Evolutionary conservation across 1,140 invertebrate species (phyloP).

Genomic region (Cephus cinctus): DNA sequence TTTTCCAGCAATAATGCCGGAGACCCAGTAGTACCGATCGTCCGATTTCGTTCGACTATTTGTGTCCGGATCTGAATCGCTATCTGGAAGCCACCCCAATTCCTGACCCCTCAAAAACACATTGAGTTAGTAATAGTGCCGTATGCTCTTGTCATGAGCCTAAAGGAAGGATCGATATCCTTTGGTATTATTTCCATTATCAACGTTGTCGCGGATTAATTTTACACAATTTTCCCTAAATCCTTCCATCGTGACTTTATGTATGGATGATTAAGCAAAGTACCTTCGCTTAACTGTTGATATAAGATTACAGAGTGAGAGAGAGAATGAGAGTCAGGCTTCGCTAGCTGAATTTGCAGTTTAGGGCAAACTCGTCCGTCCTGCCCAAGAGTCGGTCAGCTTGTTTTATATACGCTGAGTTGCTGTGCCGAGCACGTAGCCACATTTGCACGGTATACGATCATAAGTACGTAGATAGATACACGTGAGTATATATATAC

Average conservation of each 20-base stretch:
- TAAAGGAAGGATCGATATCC: no score
- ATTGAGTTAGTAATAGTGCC: no score
- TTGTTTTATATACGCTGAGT: conserved; percentile 57
- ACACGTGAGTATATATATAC: no score
- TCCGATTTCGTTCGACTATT: conserved; percentile 10
- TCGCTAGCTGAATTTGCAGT: conserved; percentile 42
- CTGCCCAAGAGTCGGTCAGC: conserved; percentile 39
- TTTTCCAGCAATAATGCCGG: conserved; percentile 22
- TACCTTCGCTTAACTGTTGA: conserved; percentile 35
- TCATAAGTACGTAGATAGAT: conserved; percentile 40
- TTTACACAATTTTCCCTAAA: no score
- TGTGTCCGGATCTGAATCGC: no score
- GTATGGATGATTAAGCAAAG: not conserved
- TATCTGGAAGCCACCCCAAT: no score
- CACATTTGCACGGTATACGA: conserved; percentile 44
- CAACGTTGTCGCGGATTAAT: no score
- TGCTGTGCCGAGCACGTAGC: conserved; percentile 46
- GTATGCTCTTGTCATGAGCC: no score
- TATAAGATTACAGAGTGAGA: conserved; percentile 39
- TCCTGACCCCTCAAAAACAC: no score
- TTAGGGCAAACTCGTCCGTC: conserved; percentile 45
- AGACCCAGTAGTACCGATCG: no score
- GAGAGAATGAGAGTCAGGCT: not conserved
- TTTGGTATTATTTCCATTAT: no score
- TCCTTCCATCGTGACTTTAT: no score